A percentile compares a stretch with the other conserved stretches of the same genome.
Evolutionary conservation across 2,888 invertebrate genomes (phyloP).

Genomic region (Timema cristinae): DNA sequence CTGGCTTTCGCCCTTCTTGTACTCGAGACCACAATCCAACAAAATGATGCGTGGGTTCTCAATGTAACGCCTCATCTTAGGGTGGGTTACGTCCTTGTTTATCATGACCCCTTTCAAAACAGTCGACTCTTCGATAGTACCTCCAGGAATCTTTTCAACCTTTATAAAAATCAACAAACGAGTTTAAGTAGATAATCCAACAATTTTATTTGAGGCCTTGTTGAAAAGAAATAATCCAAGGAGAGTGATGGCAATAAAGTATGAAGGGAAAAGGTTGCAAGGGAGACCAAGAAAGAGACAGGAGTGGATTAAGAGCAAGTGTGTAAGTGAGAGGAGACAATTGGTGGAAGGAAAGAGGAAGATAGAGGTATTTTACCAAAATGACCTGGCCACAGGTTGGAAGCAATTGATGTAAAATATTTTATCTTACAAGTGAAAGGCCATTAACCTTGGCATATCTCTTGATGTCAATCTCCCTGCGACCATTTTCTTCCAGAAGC

Average conservation of each 20-base stretch:
- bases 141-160: constrained; percentile 77
- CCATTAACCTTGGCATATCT: constrained; percentile 77
- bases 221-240: neutral
- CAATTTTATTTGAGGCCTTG: neutral
- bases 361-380: too few relatives aligned
- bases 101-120: constrained; percentile 95
- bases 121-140: constrained; percentile 87
- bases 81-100: constrained; percentile 98
- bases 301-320: too few relatives aligned
- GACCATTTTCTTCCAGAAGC: constrained; percentile 79
- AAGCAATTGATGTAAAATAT: constrained; percentile 35
- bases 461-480: constrained; percentile 95
- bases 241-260: too few relatives aligned
- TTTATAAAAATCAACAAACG: too few relatives aligned
- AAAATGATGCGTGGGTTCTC: constrained; percentile 94
- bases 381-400: too few relatives aligned
- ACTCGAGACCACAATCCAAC: constrained; percentile 93
- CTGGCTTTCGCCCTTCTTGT: constrained; percentile 97
- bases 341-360: too few relatives aligned
- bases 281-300: too few relatives aligned
- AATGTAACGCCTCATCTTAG: constrained; percentile 92
- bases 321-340: too few relatives aligned
- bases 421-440: constrained; percentile 50
- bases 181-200: too few relatives aligned
- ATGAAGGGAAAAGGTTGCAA: too few relatives aligned